Percentiles rank a stretch among this genome's conserved stretches.
phyloP scores from a whole-genome alignment of 2,888 invertebrate species.

The Lasioglossum calceatum region DNA sequence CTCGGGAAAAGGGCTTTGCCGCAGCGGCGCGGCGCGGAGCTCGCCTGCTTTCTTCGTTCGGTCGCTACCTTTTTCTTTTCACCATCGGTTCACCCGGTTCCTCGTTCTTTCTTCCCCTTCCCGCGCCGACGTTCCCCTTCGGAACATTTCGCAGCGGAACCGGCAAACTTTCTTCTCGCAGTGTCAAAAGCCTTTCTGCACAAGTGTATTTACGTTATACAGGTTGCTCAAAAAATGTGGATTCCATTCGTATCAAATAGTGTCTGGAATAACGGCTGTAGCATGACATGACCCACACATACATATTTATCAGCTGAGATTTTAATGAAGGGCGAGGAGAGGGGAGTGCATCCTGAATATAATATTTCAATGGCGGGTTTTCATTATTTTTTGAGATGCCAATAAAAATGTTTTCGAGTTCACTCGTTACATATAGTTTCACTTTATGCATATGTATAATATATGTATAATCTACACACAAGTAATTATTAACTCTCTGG shows the following conservation, averaged over 20 bases:
- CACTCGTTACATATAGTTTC: no score
- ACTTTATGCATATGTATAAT: no score
- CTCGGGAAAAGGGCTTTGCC: constrained; percentile 50
- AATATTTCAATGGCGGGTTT: no score
- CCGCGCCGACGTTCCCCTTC: constrained; percentile 35
- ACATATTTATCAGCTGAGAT: no score
- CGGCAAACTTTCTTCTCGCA: constrained; percentile 27
- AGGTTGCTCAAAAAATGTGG: neutral
- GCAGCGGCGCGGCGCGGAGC: neutral
- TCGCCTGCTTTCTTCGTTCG: constrained; percentile 40
- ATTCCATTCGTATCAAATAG: neutral
- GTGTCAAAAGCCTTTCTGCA: neutral
- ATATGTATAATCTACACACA: no score
- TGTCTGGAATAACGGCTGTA: no score
- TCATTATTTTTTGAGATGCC: no score
- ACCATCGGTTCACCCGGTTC: constrained; percentile 15
- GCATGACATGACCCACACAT: no score
- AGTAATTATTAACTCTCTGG: no score
- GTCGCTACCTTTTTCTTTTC: constrained; percentile 25
- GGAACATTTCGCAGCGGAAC: constrained; percentile 37
- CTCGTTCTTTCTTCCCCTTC: constrained; percentile 12
- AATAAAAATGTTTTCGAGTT: no score
- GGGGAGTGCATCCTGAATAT: no score
- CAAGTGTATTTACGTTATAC: neutral
- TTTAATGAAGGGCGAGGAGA: no score